A percentile compares a stretch with the other conserved stretches of the same genome.
phyloP scores from a whole-genome alignment of 2,113 vertebrate species.

The Mormyrus lacerda region DNA sequence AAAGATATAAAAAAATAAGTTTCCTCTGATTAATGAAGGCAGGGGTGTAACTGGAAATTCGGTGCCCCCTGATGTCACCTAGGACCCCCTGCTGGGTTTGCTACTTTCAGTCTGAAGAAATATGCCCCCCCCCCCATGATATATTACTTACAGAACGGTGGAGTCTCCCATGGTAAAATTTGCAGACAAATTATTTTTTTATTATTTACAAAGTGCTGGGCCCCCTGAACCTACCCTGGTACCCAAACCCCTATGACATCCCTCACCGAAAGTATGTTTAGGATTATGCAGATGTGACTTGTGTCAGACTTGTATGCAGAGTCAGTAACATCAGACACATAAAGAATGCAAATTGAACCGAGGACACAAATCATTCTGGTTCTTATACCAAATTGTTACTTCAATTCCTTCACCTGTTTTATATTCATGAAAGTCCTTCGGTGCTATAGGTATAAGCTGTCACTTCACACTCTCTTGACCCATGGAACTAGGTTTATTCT shows the following conservation, averaged over 20 bases:
- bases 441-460: neutral
- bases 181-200: neutral
- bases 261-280: neutral
- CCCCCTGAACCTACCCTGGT: neutral
- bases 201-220: neutral
- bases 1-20: neutral
- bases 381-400: neutral
- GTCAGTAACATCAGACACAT: neutral
- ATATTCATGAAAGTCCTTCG: neutral
- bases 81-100: neutral
- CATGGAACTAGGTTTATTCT: neutral
- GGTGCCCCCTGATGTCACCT: neutral
- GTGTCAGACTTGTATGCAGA: neutral
- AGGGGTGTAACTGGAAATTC: neutral
- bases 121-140: neutral
- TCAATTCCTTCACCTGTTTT: neutral
- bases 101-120: neutral
- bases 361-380: neutral
- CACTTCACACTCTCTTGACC: neutral
- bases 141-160: neutral
- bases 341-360: neutral
- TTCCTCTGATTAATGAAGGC: neutral
- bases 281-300: neutral
- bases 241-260: neutral
- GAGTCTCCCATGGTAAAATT: neutral